Evolutionary conservation across 2,797 vertebrate genomes (phyloP), one percentile per base, ranked within the genome.

Genomic region (Cygnus olor): DNA sequence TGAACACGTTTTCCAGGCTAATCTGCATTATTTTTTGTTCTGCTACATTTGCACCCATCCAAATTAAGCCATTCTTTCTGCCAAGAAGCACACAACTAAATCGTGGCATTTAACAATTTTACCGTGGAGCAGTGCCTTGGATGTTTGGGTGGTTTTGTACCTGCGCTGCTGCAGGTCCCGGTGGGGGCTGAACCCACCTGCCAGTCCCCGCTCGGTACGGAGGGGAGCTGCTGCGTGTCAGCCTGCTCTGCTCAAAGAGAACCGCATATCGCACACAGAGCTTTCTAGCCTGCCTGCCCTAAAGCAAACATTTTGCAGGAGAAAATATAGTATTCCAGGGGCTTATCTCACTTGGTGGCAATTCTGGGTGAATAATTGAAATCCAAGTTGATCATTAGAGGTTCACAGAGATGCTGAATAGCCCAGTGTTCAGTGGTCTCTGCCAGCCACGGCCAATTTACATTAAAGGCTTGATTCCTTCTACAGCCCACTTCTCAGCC

Each of bases 321-420:
- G 80, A 80, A 95, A 96, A 95, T 89, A 92, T 87, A 90, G 56
- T 93, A 90, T 95, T 95, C 86, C 53, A 34, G 78, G 81, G 92
- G 93, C 93, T 97, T 96, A 94, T 97, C 93, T 94, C 94, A 24
- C 92, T 93, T 94, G 95, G 93, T 95, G 94, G 95, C 94, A 89
- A 94, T 94, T 93, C 86, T 92, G 93, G 90, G 86, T 78, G 80
- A 77, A 92, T 80, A 95, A 95, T 94, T 96, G 94, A 92, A 95
- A 97, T 85, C 66, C 5, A 10, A 89, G 86, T 64, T 90, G 92
- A 95, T 96, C 90, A 93, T 97, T 95, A 95, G 94, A 96, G 86
- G 84, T 95, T 96, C 95, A 95, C 92, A 95, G 90, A n/a, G 85
- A 91, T 91, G 85, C 77, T 96, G 95, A 96, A 94, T 93, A 94